Evolutionary conservation across 2,113 vertebrate genomes (phyloP), one percentile per base, ranked within the genome.

Genomic region (Menidia beryllina): DNA sequence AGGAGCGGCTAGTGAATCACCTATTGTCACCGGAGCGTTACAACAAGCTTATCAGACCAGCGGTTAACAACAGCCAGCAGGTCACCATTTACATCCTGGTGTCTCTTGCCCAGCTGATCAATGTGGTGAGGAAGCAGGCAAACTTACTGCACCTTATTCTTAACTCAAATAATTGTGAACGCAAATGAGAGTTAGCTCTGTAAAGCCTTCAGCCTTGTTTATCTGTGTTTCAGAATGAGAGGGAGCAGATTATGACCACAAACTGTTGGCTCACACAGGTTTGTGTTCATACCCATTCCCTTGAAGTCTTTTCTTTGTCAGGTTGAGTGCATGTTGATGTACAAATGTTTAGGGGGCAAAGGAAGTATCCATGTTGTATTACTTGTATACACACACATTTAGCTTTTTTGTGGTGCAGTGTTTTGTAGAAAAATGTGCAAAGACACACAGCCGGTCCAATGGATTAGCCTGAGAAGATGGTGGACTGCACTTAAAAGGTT

Each of bases 191-290:
- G 8, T 59, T 23, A 7, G 8, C 4, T 30, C 21, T 43, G 34
- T 66, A 0, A 3, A 60, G 7, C 51, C 58, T 62, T 43, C 0
- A 0, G n/a, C 23, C 23, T 25, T 53, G 26, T 54, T 43, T 27
- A 17, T 68, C 19, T 84, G 47, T 85, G 39, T 88, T 91, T 78
- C 88, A 94, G 94, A 94, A 94, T n/a, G 93, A 94, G 71, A 90
- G 93, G 51, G 94, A 94, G 57, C 93, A 94, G 88, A 94, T 94
- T 54, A 94, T 94, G 94, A 94, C 94, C 61, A 94, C 93, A 49
- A 94, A 94, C 75, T 94, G 93, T 58, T 94, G 94, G 94, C 91
- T 94, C 36, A 87, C 89, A 54, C 94, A 94, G 92, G 94, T 94
- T 73, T 41, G 78, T 80, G 60, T 45, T 47, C 23, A 2, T 2